A percentile compares a stretch with the other conserved stretches of the same genome.
Conservation (phyloP, 2,113 vertebrate genomes). For the Sitta europaea region DNA sequence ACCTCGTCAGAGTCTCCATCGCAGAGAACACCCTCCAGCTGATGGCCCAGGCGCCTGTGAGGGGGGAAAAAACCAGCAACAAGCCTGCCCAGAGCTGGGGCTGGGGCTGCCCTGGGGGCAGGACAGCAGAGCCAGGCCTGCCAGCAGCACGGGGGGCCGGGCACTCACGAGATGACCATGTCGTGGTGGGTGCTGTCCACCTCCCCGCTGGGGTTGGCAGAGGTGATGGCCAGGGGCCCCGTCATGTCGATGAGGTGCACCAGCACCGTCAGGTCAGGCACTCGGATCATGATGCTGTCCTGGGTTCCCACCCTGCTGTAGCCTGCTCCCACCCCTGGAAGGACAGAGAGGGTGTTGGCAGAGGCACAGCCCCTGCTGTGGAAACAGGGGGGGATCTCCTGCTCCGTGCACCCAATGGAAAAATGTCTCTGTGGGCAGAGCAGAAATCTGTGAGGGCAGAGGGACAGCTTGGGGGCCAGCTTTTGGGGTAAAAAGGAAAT, state of each 20-base stretch:
- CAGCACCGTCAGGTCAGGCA: conserved; percentile 85
- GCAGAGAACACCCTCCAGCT: conserved; percentile 86
- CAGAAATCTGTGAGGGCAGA: background rate
- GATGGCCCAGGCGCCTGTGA: conserved; percentile 81
- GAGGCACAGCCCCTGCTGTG: background rate
- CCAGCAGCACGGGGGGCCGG: accelerated
- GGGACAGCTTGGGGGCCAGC: background rate
- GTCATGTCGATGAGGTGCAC: conserved; percentile 84
- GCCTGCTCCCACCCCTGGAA: conserved; percentile 80
- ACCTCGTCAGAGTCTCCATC: conserved; percentile 86
- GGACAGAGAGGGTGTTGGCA: background rate
- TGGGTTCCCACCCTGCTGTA: conserved; percentile 85
- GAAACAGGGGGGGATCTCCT: background rate
- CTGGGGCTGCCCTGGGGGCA: accelerated
- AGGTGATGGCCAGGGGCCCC: conserved; percentile 85
- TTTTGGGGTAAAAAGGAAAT: background rate
- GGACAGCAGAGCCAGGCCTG: accelerated
- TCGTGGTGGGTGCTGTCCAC: conserved; percentile 86
- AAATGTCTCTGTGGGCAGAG: background rate
- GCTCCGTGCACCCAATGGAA: background rate
- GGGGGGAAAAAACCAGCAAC: background rate
- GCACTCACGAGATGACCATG: conserved; percentile 85
- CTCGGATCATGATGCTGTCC: conserved; percentile 90
- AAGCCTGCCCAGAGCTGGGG: accelerated
- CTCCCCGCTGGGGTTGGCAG: conserved; percentile 89